Evolutionary conservation across 2,797 vertebrate species (phyloP).

Genomic region (Phataginus tetradactyla): DNA sequence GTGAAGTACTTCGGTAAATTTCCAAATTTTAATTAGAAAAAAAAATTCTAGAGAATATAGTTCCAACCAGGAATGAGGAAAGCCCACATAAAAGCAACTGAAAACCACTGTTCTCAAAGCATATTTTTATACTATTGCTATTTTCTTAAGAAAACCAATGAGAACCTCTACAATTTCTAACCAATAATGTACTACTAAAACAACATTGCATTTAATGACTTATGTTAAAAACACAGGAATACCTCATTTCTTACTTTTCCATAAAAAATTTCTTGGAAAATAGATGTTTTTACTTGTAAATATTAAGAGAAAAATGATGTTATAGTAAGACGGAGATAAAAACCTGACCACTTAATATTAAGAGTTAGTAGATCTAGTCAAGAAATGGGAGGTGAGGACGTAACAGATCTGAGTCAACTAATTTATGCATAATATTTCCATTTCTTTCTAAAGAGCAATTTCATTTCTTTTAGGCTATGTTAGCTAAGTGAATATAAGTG

Average conservation of each 20-base stretch:
- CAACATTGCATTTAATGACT: background rate
- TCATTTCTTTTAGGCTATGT: background rate
- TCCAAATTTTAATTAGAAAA: background rate
- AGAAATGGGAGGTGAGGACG: background rate
- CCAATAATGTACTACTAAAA: background rate
- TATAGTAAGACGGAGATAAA: constrained; percentile 12
- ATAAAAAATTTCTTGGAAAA: background rate
- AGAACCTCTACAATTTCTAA: background rate
- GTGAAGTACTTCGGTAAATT: background rate
- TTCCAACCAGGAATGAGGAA: background rate
- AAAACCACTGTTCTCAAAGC: background rate
- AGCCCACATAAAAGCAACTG: background rate
- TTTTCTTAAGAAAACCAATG: constrained; percentile 23
- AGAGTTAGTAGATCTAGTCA: background rate
- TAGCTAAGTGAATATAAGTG: background rate
- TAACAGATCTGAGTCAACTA: background rate
- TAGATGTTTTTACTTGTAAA: constrained; percentile 2
- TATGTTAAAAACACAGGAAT: background rate
- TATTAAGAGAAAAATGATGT: constrained; percentile 11
- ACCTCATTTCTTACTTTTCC: background rate
- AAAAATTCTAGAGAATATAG: background rate
- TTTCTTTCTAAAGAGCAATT: constrained; percentile 18
- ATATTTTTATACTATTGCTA: background rate
- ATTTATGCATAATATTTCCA: background rate
- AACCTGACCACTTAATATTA: background rate